A percentile compares a stretch with the other conserved stretches of the same genome.
These are phyloP conservation scores for Chloropsis cyanopogon DNA, from an alignment of 2,113 vertebrate genomes.

Conservation along the genomic window DNA sequence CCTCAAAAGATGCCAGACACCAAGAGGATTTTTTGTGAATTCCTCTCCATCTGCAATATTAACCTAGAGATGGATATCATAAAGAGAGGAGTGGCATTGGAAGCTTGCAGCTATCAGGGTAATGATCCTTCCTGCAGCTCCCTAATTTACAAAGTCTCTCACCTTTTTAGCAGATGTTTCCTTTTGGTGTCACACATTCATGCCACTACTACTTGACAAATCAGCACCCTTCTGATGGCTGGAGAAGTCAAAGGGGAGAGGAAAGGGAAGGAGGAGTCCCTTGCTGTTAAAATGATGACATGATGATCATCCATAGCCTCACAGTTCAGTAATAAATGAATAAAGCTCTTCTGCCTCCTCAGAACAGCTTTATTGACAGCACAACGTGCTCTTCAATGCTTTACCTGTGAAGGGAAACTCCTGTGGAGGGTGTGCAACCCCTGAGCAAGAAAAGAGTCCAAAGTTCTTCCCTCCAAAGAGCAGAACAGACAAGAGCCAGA, in stretches of 20 bases:
- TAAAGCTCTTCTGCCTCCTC: not conserved
- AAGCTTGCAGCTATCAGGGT: not conserved
- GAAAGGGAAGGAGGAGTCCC: not conserved
- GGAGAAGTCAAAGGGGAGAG: not conserved
- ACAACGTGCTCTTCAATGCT: rapidly evolving
- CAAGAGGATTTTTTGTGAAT: not conserved
- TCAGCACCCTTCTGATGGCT: not conserved
- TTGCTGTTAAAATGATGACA: not conserved
- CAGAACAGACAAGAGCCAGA: not conserved
- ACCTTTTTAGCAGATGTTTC: not conserved
- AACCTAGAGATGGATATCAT: not conserved
- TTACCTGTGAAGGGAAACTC: not conserved
- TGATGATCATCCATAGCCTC: not conserved
- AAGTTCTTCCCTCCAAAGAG: not conserved
- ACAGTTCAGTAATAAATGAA: not conserved
- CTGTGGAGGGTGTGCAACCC: not conserved
- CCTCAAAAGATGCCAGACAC: not conserved
- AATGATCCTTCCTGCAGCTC: not conserved
- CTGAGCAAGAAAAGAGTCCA: not conserved
- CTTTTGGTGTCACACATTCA: not conserved
- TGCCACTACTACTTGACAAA: not conserved
- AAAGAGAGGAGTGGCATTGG: not conserved
- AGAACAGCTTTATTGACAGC: not conserved
- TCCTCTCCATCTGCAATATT: not conserved
- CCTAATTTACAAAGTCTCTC: not conserved